These are phyloP conservation scores for Camponotus vicinus DNA, from an alignment of 1,140 invertebrate genomes.

Conservation along the genomic window DNA sequence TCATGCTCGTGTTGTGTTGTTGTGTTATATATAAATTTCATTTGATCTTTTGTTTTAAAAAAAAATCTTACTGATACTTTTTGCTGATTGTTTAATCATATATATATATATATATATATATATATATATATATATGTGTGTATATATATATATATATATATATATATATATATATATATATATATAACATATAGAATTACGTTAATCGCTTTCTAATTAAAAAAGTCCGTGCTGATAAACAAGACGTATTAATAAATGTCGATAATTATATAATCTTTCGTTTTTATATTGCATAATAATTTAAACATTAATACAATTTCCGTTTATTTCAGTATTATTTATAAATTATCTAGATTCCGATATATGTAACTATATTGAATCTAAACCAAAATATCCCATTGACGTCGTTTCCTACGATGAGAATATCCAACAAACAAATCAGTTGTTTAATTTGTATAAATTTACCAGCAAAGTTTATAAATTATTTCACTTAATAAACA, in stretches of 20 bases:
- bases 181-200: not conserved
- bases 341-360: not conserved
- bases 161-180: not conserved
- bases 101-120: no score
- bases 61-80: not conserved
- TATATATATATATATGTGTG: no score
- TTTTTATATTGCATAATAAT: not conserved
- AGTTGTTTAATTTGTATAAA: not conserved
- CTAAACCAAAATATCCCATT: not conserved
- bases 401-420: not conserved
- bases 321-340: not conserved
- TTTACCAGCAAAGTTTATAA: not conserved
- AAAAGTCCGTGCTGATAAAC: not conserved
- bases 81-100: not conserved
- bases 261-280: not conserved
- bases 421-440: not conserved
- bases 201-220: not conserved
- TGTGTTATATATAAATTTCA: not conserved
- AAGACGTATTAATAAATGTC: not conserved
- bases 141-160: no score
- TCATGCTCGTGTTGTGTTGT: not conserved
- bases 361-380: not conserved
- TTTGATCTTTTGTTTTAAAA: not conserved
- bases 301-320: not conserved
- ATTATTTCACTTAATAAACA: not conserved